These are phyloP conservation scores for Drosophila rubida DNA, from an alignment of 2,888 invertebrate genomes.

Conservation along the genomic window DNA sequence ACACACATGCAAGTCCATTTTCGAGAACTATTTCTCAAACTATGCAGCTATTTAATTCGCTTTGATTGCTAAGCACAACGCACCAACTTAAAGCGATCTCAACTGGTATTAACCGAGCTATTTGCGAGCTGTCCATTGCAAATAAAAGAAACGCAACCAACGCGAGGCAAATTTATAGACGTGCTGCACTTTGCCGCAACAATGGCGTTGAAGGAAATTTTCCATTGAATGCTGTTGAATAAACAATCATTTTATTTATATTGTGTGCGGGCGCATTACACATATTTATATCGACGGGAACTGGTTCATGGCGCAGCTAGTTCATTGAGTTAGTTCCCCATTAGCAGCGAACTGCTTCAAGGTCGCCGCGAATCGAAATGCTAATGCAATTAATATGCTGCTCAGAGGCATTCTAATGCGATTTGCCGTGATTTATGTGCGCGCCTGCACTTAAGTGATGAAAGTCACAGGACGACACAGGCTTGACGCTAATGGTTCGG, in stretches of 20 bases:
- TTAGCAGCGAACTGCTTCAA: background rate
- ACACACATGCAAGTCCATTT: background rate
- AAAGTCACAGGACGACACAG: background rate
- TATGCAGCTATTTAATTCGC: background rate
- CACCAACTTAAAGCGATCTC: slow-evolving; percentile 2
- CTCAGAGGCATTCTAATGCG: background rate
- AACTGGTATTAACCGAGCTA: slow-evolving; percentile 19
- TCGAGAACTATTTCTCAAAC: background rate
- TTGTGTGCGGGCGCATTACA: no score
- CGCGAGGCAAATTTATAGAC: slow-evolving; percentile 35
- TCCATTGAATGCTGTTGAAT: slow-evolving; percentile 21
- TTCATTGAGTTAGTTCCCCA: background rate
- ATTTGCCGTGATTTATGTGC: background rate
- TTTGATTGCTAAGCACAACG: background rate
- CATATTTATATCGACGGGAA: slow-evolving; percentile 3
- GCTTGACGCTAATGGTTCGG: background rate
- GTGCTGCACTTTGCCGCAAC: no score
- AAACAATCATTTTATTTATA: slow-evolving; percentile 16
- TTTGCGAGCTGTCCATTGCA: slow-evolving; percentile 11
- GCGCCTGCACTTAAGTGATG: background rate
- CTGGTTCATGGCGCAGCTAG: background rate
- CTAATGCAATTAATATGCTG: background rate
- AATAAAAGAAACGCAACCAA: slow-evolving; percentile 28
- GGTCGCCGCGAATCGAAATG: background rate
- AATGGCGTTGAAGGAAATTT: slow-evolving; percentile 27